Evolutionary conservation across 1,140 invertebrate species (phyloP).

Genomic region (Camponotus floridanus): DNA sequence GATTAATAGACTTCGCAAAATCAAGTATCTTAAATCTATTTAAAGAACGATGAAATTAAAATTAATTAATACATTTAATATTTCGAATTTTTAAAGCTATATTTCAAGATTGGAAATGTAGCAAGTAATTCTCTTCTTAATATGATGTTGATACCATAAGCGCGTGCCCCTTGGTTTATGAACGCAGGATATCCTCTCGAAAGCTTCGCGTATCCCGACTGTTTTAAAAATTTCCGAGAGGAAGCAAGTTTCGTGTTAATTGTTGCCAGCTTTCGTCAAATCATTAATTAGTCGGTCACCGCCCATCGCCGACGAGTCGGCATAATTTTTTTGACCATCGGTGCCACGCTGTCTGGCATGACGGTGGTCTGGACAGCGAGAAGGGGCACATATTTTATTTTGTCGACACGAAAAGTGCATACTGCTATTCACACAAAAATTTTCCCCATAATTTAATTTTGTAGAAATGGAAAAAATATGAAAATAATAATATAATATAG

Average conservation of each 20-base stretch:
- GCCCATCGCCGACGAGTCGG: slow-evolving; percentile 55
- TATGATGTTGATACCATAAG: background rate
- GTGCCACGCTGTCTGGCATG: slow-evolving; percentile 78
- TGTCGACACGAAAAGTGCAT: background rate
- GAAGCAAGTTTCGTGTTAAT: slow-evolving; percentile 73
- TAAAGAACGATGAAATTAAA: background rate
- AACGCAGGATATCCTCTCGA: slow-evolving; percentile 5
- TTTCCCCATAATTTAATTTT: background rate
- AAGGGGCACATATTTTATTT: slow-evolving; percentile 16
- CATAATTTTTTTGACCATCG: slow-evolving; percentile 56
- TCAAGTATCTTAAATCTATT: background rate
- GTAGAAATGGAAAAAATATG: background rate
- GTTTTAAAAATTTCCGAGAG: slow-evolving; percentile 48
- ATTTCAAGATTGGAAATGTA: no score
- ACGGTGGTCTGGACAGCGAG: no score
- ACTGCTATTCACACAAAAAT: background rate
- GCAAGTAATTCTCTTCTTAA: background rate
- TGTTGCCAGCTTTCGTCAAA: slow-evolving; percentile 76
- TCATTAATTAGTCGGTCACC: slow-evolving; percentile 77
- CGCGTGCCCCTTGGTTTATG: slow-evolving; percentile 25
- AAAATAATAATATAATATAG: background rate
- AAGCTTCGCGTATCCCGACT: background rate
- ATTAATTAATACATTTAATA: background rate
- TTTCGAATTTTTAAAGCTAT: background rate
- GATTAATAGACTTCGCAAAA: background rate